A percentile compares a stretch with the other conserved stretches of the same genome.
phyloP scores from a whole-genome alignment of 2,888 invertebrate species.

The Pardosa pseudoannulata region DNA sequence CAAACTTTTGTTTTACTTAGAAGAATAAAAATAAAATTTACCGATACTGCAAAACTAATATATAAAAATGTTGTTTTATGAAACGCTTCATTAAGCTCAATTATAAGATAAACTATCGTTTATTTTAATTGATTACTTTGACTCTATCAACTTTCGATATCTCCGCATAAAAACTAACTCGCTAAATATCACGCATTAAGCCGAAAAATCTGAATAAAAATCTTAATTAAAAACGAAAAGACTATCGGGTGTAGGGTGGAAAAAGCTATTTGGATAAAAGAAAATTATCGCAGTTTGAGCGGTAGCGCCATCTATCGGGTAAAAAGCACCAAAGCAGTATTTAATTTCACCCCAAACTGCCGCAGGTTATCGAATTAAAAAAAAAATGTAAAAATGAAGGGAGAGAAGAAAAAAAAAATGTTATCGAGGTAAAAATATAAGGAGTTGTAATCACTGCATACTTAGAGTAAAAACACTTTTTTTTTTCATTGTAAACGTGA shows the following conservation, averaged over 20 bases:
- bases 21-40: too few relatives aligned
- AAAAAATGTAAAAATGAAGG: background rate
- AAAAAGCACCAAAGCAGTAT: background rate
- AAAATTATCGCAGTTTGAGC: background rate
- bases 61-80: too few relatives aligned
- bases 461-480: background rate
- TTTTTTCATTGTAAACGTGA: conserved; percentile 10
- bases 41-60: too few relatives aligned
- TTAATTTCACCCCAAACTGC: background rate
- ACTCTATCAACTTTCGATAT: background rate
- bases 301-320: background rate
- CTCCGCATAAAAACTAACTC: background rate
- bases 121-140: background rate
- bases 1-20: too few relatives aligned
- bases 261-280: background rate
- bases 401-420: background rate
- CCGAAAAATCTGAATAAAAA: conserved; percentile 1
- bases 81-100: background rate
- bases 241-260: background rate
- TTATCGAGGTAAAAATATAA: conserved; percentile 8
- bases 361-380: conserved; percentile 3
- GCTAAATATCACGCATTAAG: background rate
- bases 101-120: background rate
- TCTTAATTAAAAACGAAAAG: conserved; percentile 9
- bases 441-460: conserved; percentile 6